These are phyloP conservation scores for Helogale parvula DNA, from an alignment of 2,113 vertebrate genomes.

Conservation along the genomic window DNA sequence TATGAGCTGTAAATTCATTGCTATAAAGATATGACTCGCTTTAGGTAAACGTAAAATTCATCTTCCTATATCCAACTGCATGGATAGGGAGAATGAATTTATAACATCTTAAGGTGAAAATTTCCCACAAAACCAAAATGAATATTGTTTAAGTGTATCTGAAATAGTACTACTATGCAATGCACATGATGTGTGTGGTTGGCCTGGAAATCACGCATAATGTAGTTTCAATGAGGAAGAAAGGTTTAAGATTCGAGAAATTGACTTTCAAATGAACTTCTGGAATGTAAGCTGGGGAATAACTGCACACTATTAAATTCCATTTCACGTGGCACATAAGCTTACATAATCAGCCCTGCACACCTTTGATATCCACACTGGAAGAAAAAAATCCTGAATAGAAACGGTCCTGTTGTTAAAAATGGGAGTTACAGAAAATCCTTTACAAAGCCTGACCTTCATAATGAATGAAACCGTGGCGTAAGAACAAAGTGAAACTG, in stretches of 20 bases:
- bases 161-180: slow-evolving; percentile 3
- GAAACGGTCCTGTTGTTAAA: slow-evolving; percentile 24
- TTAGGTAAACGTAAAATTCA: neutral
- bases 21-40: neutral
- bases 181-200: neutral
- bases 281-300: slow-evolving; percentile 45
- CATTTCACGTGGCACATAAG: slow-evolving; percentile 20
- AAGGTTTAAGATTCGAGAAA: slow-evolving; percentile 39
- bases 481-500: slow-evolving; percentile 6
- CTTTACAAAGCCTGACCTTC: slow-evolving; percentile 2
- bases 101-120: slow-evolving; percentile 29
- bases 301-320: slow-evolving; percentile 49
- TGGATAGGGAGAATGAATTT: neutral
- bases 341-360: slow-evolving; percentile 51
- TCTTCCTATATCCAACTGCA: neutral
- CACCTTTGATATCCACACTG: slow-evolving; percentile 43
- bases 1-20: neutral
- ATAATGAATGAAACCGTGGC: neutral
- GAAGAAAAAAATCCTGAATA: slow-evolving; percentile 20
- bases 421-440: slow-evolving; percentile 55
- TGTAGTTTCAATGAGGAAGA: slow-evolving; percentile 41
- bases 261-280: slow-evolving; percentile 64
- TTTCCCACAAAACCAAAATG: slow-evolving; percentile 17
- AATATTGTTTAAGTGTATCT: slow-evolving; percentile 13
- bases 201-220: slow-evolving; percentile 29